A percentile compares a stretch with the other conserved stretches of the same genome.
phyloP scores from a whole-genome alignment of 2,888 invertebrate genomes.

The Leucophenga maculata region DNA sequence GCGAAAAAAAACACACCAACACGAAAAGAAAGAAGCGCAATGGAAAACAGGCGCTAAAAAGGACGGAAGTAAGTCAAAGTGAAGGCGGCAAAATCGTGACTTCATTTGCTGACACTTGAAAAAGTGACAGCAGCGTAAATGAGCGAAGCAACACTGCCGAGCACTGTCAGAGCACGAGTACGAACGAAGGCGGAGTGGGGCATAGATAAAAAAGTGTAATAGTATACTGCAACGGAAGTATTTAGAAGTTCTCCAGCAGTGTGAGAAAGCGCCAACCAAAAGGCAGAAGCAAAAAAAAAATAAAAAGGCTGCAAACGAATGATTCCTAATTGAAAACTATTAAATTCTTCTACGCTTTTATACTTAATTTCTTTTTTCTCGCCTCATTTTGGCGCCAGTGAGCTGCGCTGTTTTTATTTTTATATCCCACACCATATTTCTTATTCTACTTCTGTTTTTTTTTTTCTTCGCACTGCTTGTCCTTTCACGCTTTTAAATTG shows the following conservation, averaged over 20 bases:
- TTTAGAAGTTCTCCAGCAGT: conserved; percentile 41
- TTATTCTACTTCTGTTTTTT: neutral
- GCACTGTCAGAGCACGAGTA: conserved; percentile 12
- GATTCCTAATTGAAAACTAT: conserved; percentile 71
- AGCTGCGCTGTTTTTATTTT: conserved; percentile 34
- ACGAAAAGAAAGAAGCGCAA: neutral
- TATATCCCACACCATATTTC: neutral
- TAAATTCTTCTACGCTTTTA: conserved; percentile 56
- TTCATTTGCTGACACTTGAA: conserved; percentile 70
- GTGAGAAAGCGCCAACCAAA: conserved; percentile 38
- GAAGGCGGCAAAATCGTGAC: conserved; percentile 64
- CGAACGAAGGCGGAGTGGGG: conserved; percentile 20
- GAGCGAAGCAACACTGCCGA: conserved; percentile 17
- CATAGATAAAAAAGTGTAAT: conserved; percentile 21
- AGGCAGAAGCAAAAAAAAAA: conserved; percentile 30
- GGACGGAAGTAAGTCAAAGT: conserved; percentile 19
- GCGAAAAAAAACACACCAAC: conserved; percentile 11
- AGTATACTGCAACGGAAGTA: conserved; percentile 8
- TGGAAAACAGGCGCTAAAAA: conserved; percentile 20
- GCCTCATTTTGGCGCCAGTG: conserved; percentile 27
- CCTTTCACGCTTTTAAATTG: conserved; percentile 54
- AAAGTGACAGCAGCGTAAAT: conserved; percentile 20
- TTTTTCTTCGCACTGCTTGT: conserved; percentile 5
- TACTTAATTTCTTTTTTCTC: conserved; percentile 28
- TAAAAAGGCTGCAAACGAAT: conserved; percentile 69